These are phyloP conservation scores for Phortica okadai DNA, from an alignment of 2,888 invertebrate species.

Conservation along the genomic window DNA sequence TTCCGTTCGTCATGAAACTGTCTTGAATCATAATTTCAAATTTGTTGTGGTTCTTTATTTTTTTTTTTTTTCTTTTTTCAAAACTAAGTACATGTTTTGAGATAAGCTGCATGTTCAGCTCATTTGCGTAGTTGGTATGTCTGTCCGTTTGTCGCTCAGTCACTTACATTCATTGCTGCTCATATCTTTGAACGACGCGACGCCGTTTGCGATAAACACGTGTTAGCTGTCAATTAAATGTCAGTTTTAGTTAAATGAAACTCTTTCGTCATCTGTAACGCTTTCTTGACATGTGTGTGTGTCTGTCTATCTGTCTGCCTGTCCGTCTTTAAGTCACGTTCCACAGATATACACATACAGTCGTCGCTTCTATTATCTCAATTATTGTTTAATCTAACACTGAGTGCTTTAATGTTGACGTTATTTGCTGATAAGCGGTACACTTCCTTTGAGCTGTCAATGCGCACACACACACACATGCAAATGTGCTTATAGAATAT, in stretches of 20 bases:
- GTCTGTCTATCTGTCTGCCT: not conserved
- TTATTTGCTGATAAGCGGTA: not conserved
- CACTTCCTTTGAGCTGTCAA: not conserved
- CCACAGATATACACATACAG: not conserved
- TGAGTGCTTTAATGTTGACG: not conserved
- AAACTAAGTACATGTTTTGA: not conserved
- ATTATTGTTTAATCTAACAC: not conserved
- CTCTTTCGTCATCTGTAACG: conserved; percentile 53
- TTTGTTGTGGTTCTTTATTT: not conserved
- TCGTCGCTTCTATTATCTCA: not conserved
- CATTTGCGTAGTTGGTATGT: conserved; percentile 20
- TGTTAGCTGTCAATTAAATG: conserved; percentile 65
- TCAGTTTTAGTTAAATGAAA: conserved; percentile 52
- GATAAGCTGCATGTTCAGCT: not conserved
- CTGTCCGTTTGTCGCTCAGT: conserved; percentile 7
- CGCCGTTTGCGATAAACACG: conserved; percentile 53
- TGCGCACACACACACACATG: too few relatives aligned
- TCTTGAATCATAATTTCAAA: not conserved
- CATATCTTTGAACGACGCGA: not conserved
- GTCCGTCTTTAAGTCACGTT: not conserved
- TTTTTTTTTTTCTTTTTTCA: not conserved
- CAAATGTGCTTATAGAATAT: too few relatives aligned
- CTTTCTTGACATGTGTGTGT: not conserved
- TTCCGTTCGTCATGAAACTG: not conserved
- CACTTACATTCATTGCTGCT: not conserved